Base-by-base conservation (phyloP, 2,797 vertebrate genomes). In the Lagodon rhomboides region DNA sequence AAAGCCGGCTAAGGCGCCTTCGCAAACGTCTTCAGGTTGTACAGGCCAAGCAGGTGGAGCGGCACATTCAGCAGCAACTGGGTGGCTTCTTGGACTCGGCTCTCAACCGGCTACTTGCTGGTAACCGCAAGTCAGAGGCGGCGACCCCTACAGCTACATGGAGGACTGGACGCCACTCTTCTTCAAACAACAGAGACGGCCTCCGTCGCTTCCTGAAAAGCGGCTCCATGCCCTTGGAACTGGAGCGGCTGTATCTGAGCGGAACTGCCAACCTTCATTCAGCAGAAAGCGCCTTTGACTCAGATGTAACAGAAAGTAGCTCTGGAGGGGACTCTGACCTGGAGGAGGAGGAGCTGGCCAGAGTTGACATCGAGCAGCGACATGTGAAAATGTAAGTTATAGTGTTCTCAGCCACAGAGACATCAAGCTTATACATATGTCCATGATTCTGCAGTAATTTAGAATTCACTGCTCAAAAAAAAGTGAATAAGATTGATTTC, bases 21-120 rank as follows among this genome's bases (percentile, higher is more conserved):
- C 97, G 98, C 83, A 99, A 99, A 66, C 96, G 98, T 78, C 95
- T 99, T 85, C 97, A 99, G 93, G 97, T 99, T 80, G 98, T 99
- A 60, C 98, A 99, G 91, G 98, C 97, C 6, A 99, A 99, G 91
- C 98, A 99, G 92, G 98, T 99, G 83, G 98, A 99, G 91, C 96
- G 98, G 0, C 98, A 99, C 86, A 96, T 99, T 67, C 97, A 98
- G 84, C 98, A 99, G 87, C 98, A 99, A 91, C 91, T 99, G 65
- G 96, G 97, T 1, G 98, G 98, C 76, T 98, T 99, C 93, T 92
- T 98, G 92, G 97, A 97, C 92, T 96, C 96, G 22, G 95, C 97
- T 66, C 94, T 96, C 65, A 97, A 90, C 89, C 96, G 96, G 76
- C 93, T 97, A 22, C 94, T 70, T 87, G 92, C 82, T 77, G 70